Conservation (phyloP, 2,797 vertebrate species). For the Alca torda region DNA sequence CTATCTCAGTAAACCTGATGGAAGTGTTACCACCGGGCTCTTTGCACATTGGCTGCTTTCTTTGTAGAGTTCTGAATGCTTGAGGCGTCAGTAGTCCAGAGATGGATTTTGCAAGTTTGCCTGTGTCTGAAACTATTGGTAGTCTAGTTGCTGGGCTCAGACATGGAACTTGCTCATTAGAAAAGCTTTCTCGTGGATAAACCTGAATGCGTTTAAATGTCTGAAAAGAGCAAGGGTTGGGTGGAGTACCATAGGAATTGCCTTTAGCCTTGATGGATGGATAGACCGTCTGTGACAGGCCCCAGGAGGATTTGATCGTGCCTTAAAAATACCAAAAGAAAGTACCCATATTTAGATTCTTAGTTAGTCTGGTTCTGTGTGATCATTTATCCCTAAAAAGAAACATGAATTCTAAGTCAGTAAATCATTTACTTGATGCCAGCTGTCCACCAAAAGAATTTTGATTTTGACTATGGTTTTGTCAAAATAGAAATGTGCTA, state of each 20-base stretch:
- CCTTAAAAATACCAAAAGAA: not conserved
- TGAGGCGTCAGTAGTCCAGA: not conserved
- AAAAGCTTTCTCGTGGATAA: not conserved
- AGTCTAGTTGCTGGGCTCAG: not conserved
- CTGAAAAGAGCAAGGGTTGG: not conserved
- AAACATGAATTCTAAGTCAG: not conserved
- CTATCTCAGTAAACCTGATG: not conserved
- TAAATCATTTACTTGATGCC: not conserved
- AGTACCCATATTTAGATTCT: not conserved
- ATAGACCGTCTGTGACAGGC: not conserved
- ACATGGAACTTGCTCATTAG: not conserved
- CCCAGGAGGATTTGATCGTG: not conserved
- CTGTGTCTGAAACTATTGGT: not conserved
- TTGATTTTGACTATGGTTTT: not conserved
- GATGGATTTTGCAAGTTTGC: not conserved
- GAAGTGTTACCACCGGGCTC: not conserved
- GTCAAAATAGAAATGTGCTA: not conserved
- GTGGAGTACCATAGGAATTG: not conserved
- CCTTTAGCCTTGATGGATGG: not conserved
- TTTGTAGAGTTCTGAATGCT: not conserved
- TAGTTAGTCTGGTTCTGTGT: not conserved
- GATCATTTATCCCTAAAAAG: not conserved
- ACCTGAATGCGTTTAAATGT: constrained; percentile 1
- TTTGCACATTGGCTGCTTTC: not conserved
- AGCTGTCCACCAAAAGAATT: not conserved